phyloP scores from a whole-genome alignment of 2,113 vertebrate genomes.

The Saccopteryx bilineata region DNA sequence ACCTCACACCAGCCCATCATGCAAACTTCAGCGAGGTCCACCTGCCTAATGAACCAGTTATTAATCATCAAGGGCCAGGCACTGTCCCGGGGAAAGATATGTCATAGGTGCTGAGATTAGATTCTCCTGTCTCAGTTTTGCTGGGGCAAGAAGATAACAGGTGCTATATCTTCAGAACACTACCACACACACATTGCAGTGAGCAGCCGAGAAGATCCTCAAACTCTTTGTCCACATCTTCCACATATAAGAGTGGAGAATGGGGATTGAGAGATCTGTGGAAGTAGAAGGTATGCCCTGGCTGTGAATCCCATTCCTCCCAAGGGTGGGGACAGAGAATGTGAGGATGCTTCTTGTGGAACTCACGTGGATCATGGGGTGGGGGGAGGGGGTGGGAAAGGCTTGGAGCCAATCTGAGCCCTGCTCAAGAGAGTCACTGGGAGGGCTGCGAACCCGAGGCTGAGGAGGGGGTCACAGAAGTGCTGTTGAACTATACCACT shows the following conservation, averaged over 20 bases:
- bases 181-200: not conserved
- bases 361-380: not conserved
- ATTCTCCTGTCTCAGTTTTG: constrained; percentile 40
- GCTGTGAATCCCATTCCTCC: not conserved
- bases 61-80: not conserved
- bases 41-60: not conserved
- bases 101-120: not conserved
- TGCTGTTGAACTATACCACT: not conserved
- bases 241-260: not conserved
- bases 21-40: not conserved
- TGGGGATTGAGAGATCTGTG: not conserved
- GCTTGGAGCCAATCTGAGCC: not conserved
- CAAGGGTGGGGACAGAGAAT: not conserved
- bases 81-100: not conserved
- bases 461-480: not conserved
- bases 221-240: not conserved
- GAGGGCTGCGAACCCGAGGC: not conserved
- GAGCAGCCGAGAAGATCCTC: not conserved
- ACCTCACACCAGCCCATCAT: not conserved
- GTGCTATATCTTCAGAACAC: not conserved
- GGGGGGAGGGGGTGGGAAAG: not conserved
- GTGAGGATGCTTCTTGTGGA: not conserved
- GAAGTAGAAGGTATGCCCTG: not conserved
- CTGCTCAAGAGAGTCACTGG: not conserved
- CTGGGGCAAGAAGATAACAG: constrained; percentile 29